These are phyloP conservation scores for Podarcis cretensis DNA, from an alignment of 2,113 vertebrate genomes.

Conservation along the genomic window DNA sequence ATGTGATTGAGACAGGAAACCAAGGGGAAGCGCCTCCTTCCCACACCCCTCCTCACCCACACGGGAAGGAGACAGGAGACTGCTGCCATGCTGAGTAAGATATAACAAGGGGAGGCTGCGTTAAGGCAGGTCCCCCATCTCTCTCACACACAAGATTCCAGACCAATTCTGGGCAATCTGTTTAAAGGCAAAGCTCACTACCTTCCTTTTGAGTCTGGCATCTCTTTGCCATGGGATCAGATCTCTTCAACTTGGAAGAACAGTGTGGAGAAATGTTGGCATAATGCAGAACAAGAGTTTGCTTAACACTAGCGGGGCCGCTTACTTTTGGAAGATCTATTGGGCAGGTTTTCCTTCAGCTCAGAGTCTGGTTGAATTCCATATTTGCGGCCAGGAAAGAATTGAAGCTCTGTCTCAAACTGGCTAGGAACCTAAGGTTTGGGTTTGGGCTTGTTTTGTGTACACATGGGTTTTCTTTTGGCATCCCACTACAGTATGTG, in stretches of 20 bases:
- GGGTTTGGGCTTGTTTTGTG: background rate
- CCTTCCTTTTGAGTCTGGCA: background rate
- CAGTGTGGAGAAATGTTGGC: background rate
- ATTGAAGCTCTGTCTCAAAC: background rate
- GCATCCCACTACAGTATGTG: background rate
- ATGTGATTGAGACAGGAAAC: slow-evolving; percentile 72
- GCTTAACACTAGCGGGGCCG: background rate
- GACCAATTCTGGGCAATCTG: background rate
- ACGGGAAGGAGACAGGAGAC: background rate
- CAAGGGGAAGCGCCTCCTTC: slow-evolving; percentile 15
- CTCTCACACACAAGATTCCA: background rate
- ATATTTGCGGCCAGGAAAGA: background rate
- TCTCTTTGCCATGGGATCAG: background rate
- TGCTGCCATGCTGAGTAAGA: background rate
- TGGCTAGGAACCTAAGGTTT: no score
- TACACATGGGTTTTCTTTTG: background rate
- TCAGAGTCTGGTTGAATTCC: background rate
- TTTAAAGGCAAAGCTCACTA: background rate
- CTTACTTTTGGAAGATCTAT: background rate
- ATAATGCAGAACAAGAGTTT: background rate
- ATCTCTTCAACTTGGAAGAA: background rate
- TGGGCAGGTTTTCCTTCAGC: background rate
- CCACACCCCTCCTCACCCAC: background rate
- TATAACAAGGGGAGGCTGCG: background rate
- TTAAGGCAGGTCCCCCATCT: background rate